Evolutionary conservation across 2,888 invertebrate species (phyloP).

Genomic region (Noctua pronuba): DNA sequence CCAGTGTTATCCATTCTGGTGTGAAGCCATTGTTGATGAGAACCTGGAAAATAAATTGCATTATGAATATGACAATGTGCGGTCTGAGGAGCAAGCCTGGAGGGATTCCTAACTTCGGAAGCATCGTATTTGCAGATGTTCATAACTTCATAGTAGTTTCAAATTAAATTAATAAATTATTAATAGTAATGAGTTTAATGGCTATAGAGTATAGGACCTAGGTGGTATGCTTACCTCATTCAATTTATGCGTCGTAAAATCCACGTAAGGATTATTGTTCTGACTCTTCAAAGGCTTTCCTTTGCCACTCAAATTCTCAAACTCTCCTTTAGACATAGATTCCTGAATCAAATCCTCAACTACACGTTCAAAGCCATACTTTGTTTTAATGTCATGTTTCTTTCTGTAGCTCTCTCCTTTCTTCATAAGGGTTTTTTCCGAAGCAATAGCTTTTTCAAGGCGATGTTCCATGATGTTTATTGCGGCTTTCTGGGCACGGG

Average conservation of each 20-base stretch:
- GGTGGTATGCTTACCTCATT: constrained; percentile 91
- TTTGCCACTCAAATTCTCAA: constrained; percentile 94
- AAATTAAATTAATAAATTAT: too few relatives aligned
- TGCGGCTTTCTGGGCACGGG: constrained; percentile 92
- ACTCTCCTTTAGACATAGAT: constrained; percentile 97
- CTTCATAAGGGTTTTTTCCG: constrained; percentile 92
- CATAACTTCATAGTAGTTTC: background rate
- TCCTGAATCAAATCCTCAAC: constrained; percentile 98
- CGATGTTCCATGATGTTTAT: constrained; percentile 92
- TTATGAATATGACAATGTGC: background rate
- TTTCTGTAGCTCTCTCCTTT: constrained; percentile 90
- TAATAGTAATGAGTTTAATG: background rate
- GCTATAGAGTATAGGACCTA: background rate
- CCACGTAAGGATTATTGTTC: constrained; percentile 95
- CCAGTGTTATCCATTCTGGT: constrained; percentile 97
- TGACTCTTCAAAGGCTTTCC: constrained; percentile 95
- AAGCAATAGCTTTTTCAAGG: constrained; percentile 90
- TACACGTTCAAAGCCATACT: constrained; percentile 95
- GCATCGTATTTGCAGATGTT: background rate
- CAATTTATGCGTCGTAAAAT: constrained; percentile 96
- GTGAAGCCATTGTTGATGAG: constrained; percentile 96
- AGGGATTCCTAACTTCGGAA: constrained; percentile 1
- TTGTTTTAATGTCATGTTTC: constrained; percentile 94
- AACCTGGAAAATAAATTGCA: constrained; percentile 86
- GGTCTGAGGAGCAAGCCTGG: background rate